phyloP scores from a whole-genome alignment of 2,888 invertebrate genomes.

The Apamea anceps region DNA sequence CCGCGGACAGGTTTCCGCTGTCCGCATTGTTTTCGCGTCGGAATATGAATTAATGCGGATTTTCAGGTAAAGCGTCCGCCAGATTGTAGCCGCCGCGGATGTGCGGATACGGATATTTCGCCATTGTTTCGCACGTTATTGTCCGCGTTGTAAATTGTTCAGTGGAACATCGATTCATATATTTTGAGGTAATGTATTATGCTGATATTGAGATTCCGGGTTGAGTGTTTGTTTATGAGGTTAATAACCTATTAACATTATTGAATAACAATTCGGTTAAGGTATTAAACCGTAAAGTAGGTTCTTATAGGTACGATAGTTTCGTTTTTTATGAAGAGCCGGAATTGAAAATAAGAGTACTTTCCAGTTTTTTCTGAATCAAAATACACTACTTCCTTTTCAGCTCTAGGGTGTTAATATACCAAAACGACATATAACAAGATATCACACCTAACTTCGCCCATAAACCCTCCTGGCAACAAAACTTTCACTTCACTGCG shows the following conservation, averaged over 20 bases:
- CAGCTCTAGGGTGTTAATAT: not conserved
- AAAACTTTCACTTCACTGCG: constrained; percentile 57
- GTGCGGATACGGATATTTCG: constrained; percentile 62
- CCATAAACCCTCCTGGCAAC: constrained; percentile 24
- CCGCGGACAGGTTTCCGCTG: constrained; percentile 84
- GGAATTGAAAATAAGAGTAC: not conserved
- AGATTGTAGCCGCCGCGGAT: constrained; percentile 74
- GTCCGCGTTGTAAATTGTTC: constrained; percentile 64
- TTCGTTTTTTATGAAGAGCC: not conserved
- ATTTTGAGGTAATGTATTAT: constrained; percentile 58
- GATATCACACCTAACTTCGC: constrained; percentile 21
- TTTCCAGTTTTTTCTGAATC: not conserved
- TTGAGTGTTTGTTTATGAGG: constrained; percentile 38
- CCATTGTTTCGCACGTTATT: constrained; percentile 66
- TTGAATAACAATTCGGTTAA: not conserved
- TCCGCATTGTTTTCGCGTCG: constrained; percentile 80
- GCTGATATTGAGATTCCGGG: constrained; percentile 52
- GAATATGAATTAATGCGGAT: constrained; percentile 84
- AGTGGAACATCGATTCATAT: constrained; percentile 55
- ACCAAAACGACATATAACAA: constrained; percentile 4
- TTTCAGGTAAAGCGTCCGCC: constrained; percentile 80
- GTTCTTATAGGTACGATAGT: not conserved
- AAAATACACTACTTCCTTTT: not conserved
- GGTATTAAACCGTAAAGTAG: too few relatives aligned
- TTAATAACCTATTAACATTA: constrained; percentile 7